Conservation (phyloP, 1,140 invertebrate genomes). For the Trichonephila clavipes region DNA sequence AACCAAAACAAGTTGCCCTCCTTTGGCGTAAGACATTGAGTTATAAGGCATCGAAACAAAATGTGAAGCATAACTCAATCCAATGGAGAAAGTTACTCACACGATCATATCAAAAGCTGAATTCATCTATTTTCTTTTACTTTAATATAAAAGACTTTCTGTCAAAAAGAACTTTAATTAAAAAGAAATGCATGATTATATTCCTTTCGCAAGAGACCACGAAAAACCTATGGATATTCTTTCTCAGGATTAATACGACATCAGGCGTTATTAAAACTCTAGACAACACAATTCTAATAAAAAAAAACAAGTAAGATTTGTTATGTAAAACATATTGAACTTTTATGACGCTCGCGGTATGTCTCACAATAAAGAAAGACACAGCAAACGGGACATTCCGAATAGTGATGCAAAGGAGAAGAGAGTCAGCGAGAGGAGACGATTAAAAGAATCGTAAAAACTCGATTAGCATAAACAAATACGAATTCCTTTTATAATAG, state of each 20-base stretch:
- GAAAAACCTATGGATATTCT: not conserved
- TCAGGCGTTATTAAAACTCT: slow-evolving; percentile 44
- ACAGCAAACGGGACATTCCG: slow-evolving; percentile 7
- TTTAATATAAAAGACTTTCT: not conserved
- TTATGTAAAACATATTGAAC: slow-evolving; percentile 25
- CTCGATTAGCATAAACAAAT: slow-evolving; percentile 75
- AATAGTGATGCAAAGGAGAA: not conserved
- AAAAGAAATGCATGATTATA: not conserved
- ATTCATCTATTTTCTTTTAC: not conserved
- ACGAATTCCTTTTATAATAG: slow-evolving; percentile 63
- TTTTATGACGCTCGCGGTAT: slow-evolving; percentile 14
- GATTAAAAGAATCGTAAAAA: slow-evolving; percentile 73
- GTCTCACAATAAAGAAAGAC: not conserved
- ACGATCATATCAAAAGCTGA: not conserved
- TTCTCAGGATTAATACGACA: slow-evolving; percentile 13
- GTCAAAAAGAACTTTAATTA: slow-evolving; percentile 6
- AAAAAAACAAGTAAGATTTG: slow-evolving; percentile 13
- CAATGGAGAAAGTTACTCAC: not conserved
- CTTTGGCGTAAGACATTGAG: too few relatives aligned
- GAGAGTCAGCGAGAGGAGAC: not conserved
- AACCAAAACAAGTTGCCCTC: too few relatives aligned
- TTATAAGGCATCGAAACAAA: too few relatives aligned
- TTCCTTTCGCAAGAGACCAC: not conserved
- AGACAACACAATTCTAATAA: not conserved
- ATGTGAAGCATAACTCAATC: too few relatives aligned